Percentiles rank a stretch among this genome's conserved stretches.
phyloP scores from a whole-genome alignment of 2,113 vertebrate genomes.

The Psammodynastes pulverulentus region DNA sequence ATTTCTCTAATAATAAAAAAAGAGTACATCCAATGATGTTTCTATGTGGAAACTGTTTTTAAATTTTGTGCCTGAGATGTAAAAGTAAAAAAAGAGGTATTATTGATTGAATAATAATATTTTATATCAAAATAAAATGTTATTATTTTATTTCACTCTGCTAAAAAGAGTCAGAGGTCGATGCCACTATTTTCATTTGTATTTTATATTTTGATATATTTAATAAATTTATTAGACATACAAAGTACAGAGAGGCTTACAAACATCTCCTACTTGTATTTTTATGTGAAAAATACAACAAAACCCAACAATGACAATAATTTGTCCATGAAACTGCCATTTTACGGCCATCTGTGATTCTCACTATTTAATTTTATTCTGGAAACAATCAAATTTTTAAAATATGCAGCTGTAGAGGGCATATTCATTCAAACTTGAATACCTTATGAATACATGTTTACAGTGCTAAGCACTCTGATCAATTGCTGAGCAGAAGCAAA shows the following conservation, averaged over 20 bases:
- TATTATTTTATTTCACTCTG: background rate
- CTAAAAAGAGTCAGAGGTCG: no score
- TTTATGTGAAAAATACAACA: background rate
- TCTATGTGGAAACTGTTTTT: background rate
- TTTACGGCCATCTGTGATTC: accelerated
- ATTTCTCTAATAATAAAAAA: background rate
- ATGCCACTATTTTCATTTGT: background rate
- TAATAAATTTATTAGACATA: background rate
- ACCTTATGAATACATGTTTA: accelerated
- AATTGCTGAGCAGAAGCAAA: accelerated
- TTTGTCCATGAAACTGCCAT: background rate
- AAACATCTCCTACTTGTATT: background rate
- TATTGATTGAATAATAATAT: background rate
- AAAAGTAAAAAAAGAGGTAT: background rate
- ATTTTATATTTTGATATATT: background rate
- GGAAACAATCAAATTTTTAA: background rate
- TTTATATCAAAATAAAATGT: background rate
- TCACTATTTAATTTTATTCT: background rate
- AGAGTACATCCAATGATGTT: background rate
- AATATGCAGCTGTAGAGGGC: slow-evolving; percentile 3
- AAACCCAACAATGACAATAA: background rate
- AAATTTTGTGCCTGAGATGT: background rate
- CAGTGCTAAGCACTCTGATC: background rate
- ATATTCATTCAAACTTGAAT: accelerated
- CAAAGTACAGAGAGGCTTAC: background rate